Conservation (phyloP, 2,797 vertebrate species). For the Dryobates pubescens region DNA sequence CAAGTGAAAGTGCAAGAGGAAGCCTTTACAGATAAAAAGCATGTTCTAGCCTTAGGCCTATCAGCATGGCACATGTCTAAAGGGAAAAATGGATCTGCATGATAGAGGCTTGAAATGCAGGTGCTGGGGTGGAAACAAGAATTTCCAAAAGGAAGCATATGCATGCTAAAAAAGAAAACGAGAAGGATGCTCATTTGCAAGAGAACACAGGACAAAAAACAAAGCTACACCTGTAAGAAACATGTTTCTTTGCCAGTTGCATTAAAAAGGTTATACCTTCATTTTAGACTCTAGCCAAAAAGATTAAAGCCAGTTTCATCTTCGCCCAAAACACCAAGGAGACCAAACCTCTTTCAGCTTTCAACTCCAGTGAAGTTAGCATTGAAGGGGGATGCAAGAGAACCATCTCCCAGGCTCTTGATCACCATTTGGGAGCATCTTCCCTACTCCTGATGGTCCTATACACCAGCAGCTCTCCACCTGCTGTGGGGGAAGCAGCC, state of each 20-base stretch:
- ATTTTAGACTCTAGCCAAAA: constrained; percentile 29
- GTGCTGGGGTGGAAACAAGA: constrained; percentile 22
- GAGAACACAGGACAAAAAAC: constrained; percentile 26
- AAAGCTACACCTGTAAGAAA: constrained; percentile 64
- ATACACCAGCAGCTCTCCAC: rapidly evolving
- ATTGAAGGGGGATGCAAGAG: not conserved
- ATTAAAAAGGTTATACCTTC: not conserved
- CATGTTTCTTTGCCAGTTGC: not conserved
- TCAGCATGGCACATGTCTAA: constrained; percentile 65
- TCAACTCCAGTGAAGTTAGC: not conserved
- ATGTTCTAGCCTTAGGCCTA: constrained; percentile 38
- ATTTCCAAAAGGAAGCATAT: constrained; percentile 28
- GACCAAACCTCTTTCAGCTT: constrained; percentile 31
- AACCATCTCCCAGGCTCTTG: constrained; percentile 9
- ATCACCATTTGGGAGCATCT: not conserved
- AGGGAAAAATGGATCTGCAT: constrained; percentile 62
- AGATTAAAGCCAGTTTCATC: constrained; percentile 55
- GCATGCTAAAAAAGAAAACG: not conserved
- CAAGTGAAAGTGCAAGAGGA: constrained; percentile 43
- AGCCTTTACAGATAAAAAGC: constrained; percentile 49
- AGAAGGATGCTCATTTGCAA: constrained; percentile 46
- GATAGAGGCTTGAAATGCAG: constrained; percentile 57
- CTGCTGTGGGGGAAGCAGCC: not conserved
- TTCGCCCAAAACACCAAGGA: constrained; percentile 55
- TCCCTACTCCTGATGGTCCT: not conserved